These are phyloP conservation scores for Cephalopterus ornatus DNA, from an alignment of 2,113 vertebrate genomes.

Conservation along the genomic window DNA sequence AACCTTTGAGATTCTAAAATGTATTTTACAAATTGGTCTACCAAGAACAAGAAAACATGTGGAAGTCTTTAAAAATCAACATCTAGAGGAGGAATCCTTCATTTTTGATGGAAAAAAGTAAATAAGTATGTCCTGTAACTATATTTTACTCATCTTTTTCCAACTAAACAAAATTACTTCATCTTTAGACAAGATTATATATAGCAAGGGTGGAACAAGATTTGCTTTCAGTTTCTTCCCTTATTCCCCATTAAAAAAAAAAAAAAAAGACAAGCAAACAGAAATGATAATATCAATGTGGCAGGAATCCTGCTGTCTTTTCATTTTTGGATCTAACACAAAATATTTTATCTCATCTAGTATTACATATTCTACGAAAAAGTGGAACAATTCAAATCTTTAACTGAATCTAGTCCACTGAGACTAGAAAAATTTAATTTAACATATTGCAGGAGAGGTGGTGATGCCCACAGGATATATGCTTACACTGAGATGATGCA, in stretches of 20 bases:
- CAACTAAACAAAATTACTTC: background rate
- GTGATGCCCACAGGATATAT: background rate
- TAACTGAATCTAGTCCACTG: background rate
- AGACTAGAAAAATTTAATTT: background rate
- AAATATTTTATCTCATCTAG: background rate
- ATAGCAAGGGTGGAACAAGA: background rate
- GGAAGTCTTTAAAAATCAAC: background rate
- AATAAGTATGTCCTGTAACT: background rate
- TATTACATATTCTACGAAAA: background rate
- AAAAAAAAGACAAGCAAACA: background rate
- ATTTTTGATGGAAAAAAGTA: background rate
- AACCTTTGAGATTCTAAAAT: background rate
- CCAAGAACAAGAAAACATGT: background rate
- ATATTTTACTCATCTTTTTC: background rate
- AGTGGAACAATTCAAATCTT: background rate
- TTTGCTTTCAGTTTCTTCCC: background rate
- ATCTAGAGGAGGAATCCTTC: background rate
- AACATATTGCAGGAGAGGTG: background rate
- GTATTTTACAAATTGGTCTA: background rate
- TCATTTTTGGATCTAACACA: background rate
- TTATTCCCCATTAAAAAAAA: background rate
- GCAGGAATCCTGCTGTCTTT: background rate
- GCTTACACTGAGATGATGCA: background rate
- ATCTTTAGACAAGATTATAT: background rate
- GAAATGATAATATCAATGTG: background rate